Evolutionary conservation across 2,113 vertebrate species (phyloP).

Genomic region (Hucho hucho): DNA sequence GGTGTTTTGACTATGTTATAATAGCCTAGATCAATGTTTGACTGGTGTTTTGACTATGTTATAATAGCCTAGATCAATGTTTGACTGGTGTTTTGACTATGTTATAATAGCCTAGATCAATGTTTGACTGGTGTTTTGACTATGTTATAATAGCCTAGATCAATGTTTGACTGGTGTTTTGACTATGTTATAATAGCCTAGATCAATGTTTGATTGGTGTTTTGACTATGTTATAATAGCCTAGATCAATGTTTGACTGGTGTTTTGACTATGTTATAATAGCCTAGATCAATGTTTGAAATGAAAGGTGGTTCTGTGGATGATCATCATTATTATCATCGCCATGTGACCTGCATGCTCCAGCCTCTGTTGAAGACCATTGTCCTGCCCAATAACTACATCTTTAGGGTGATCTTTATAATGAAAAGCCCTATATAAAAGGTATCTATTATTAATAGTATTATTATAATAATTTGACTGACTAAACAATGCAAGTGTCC

Average conservation of each 20-base stretch:
- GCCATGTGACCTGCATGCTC: neutral
- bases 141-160: too few species aligned
- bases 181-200: too few species aligned
- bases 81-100: neutral
- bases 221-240: neutral
- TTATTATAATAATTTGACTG: neutral
- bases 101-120: too few species aligned
- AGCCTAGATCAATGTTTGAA: neutral
- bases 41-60: too few species aligned
- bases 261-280: neutral
- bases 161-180: neutral
- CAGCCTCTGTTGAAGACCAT: too few species aligned
- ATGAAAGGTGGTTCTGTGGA: neutral
- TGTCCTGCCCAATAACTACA: too few species aligned
- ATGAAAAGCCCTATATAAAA: too few species aligned
- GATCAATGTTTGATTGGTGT: neutral
- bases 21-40: too few species aligned
- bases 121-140: neutral
- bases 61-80: too few species aligned
- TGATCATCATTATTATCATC: too few species aligned
- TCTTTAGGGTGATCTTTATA: too few species aligned
- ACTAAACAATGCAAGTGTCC: neutral
- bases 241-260: neutral
- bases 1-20: too few species aligned
- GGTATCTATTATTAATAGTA: neutral